A percentile compares a stretch with the other conserved stretches of the same genome.
These are phyloP conservation scores for Zaprionus tsacasi DNA, from an alignment of 1,140 invertebrate species.

Conservation along the genomic window DNA sequence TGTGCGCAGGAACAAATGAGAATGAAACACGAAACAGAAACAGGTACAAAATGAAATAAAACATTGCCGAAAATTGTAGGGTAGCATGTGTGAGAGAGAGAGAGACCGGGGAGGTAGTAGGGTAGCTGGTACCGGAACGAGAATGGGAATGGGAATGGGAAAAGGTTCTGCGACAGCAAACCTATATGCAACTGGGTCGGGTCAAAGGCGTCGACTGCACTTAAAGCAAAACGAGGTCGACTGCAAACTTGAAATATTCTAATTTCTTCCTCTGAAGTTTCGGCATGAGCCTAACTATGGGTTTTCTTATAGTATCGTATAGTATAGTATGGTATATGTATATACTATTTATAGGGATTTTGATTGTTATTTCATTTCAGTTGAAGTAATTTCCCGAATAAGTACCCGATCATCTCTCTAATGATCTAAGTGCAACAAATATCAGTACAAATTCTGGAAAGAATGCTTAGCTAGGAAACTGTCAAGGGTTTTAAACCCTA, in stretches of 20 bases:
- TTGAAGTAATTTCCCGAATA: too few relatives aligned
- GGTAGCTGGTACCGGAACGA: background rate
- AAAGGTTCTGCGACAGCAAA: slow-evolving; percentile 30
- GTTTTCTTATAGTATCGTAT: too few relatives aligned
- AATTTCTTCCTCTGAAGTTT: too few relatives aligned
- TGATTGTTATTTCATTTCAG: too few relatives aligned
- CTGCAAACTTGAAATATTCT: slow-evolving; percentile 3
- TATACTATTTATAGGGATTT: too few relatives aligned
- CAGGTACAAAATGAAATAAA: background rate
- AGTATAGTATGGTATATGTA: too few relatives aligned
- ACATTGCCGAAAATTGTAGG: background rate
- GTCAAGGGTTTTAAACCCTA: too few relatives aligned
- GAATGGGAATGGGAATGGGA: slow-evolving; percentile 15
- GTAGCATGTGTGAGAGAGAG: background rate
- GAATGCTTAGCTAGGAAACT: too few relatives aligned
- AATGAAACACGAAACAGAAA: slow-evolving; percentile 13
- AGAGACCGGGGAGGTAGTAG: background rate
- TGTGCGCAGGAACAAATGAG: slow-evolving; percentile 17
- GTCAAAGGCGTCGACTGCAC: slow-evolving; percentile 43
- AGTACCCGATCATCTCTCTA: too few relatives aligned
- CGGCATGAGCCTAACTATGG: too few relatives aligned
- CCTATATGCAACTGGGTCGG: slow-evolving; percentile 66
- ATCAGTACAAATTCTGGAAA: too few relatives aligned
- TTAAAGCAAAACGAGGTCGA: slow-evolving; percentile 8
- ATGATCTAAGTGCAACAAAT: too few relatives aligned